A percentile compares a stretch with the other conserved stretches of the same genome.
These are phyloP conservation scores for Sussaba pulchella DNA, from an alignment of 2,888 invertebrate species.

Conservation along the genomic window DNA sequence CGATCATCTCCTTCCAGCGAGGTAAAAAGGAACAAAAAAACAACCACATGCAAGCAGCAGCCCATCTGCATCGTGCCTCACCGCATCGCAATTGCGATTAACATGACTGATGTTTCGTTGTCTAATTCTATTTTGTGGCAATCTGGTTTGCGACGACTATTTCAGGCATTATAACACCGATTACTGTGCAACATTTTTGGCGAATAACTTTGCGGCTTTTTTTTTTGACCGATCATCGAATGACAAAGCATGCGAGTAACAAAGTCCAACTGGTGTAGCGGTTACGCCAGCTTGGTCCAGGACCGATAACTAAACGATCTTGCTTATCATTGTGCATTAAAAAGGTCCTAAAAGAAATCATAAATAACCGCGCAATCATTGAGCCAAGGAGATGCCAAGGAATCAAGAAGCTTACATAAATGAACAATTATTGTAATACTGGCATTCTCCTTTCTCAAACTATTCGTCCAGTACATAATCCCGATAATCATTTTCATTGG, in stretches of 20 bases:
- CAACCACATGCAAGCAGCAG: conserved; percentile 74
- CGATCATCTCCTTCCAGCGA: conserved; percentile 99
- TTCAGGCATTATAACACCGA: conserved; percentile 42
- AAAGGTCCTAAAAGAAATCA: background rate
- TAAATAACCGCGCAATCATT: background rate
- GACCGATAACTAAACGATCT: background rate
- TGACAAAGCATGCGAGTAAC: conserved; percentile 58
- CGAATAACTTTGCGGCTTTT: conserved; percentile 53
- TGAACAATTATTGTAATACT: too few relatives aligned
- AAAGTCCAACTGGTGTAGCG: conserved; percentile 32
- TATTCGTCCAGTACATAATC: conserved; percentile 2
- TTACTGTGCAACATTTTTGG: conserved; percentile 28
- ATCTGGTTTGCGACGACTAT: conserved; percentile 25
- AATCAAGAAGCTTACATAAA: too few relatives aligned
- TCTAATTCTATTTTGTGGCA: too few relatives aligned
- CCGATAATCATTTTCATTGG: conserved; percentile 12
- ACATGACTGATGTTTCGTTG: conserved; percentile 54
- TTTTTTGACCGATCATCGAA: conserved; percentile 41
- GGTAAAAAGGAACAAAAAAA: conserved; percentile 88
- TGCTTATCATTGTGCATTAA: conserved; percentile 31
- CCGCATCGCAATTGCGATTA: conserved; percentile 71
- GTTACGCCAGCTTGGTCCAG: conserved; percentile 2
- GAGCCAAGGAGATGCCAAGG: too few relatives aligned
- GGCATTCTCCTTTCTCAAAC: conserved; percentile 1
- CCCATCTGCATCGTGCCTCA: conserved; percentile 76